Conservation (phyloP, 2,113 vertebrate genomes). For the Microtus ochrogaster region DNA sequence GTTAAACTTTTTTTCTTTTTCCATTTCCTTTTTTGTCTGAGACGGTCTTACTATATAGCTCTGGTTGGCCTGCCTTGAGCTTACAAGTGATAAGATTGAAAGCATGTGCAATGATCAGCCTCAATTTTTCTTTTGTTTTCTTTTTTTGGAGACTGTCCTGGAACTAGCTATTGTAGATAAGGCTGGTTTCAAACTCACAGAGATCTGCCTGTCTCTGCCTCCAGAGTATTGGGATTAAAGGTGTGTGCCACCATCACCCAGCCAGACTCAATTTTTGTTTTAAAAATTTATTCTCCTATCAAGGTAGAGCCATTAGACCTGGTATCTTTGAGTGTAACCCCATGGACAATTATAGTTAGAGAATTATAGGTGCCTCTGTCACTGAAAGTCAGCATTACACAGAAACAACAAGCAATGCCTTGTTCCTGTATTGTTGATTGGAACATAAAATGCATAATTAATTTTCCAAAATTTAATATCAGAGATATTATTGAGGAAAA, state of each 20-base stretch:
- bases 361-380: neutral
- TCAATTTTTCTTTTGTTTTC: too few relatives aligned
- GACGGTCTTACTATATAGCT: too few relatives aligned
- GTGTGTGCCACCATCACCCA: neutral
- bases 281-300: slow-evolving; percentile 16
- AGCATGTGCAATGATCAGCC: too few relatives aligned
- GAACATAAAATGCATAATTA: neutral
- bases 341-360: neutral
- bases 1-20: neutral
- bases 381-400: slow-evolving; percentile 13
- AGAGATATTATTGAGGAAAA: neutral
- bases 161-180: too few relatives aligned
- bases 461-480: slow-evolving; percentile 40
- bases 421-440: neutral
- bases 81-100: too few relatives aligned
- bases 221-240: neutral
- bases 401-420: neutral
- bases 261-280: neutral
- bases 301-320: slow-evolving; percentile 13
- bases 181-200: neutral
- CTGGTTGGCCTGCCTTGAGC: neutral
- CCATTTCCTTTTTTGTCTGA: neutral
- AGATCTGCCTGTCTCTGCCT: too few relatives aligned
- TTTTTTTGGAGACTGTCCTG: too few relatives aligned
- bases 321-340: neutral